Percentiles rank a stretch among this genome's conserved stretches.
Evolutionary conservation across 2,113 vertebrate species (phyloP).

Genomic region (Nothoprocta pentlandii): DNA sequence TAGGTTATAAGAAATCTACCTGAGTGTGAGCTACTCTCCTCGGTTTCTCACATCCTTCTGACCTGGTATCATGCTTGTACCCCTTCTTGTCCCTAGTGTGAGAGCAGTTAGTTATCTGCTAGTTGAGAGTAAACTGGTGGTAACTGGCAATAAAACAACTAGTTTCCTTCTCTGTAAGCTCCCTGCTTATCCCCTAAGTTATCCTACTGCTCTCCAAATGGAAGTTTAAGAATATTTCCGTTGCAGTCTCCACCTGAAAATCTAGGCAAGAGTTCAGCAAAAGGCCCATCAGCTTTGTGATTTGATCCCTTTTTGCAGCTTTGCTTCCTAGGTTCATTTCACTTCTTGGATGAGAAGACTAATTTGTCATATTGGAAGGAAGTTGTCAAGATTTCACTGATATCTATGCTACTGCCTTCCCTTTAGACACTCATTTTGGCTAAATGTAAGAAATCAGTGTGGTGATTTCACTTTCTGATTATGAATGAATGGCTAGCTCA

Average conservation of each 20-base stretch:
- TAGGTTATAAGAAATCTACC: not conserved
- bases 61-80: not conserved
- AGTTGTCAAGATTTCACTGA: not conserved
- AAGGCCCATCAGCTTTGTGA: not conserved
- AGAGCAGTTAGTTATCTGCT: not conserved
- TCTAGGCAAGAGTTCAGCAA: not conserved
- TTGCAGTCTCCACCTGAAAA: not conserved
- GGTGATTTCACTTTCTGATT: not conserved
- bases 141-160: not conserved
- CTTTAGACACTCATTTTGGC: not conserved
- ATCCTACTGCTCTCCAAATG: not conserved
- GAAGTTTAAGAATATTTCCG: not conserved
- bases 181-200: not conserved
- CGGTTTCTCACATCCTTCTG: fast-evolving
- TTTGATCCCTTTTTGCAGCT: not conserved
- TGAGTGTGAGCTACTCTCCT: fast-evolving
- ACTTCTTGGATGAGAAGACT: not conserved
- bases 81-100: not conserved
- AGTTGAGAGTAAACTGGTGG: not conserved
- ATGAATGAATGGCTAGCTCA: not conserved
- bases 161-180: not conserved
- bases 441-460: not conserved
- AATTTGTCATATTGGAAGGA: not conserved
- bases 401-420: not conserved
- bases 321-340: not conserved